A percentile compares a stretch with the other conserved stretches of the same genome.
These are phyloP conservation scores for Myodes glareolus DNA, from an alignment of 2,113 vertebrate species.

Conservation along the genomic window DNA sequence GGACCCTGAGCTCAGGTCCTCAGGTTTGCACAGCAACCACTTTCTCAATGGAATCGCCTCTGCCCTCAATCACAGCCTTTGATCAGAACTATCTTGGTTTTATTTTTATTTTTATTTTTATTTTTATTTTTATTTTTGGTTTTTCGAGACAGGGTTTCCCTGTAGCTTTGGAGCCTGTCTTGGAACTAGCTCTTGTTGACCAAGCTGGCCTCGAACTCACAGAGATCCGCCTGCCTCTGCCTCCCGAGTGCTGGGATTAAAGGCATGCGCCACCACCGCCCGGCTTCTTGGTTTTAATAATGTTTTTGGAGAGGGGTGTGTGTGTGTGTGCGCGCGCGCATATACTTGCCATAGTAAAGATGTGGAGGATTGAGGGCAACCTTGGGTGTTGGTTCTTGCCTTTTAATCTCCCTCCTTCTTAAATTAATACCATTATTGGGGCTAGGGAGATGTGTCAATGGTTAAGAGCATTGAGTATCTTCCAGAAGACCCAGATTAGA, in stretches of 20 bases:
- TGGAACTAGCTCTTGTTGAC: too few species aligned
- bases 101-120: too few species aligned
- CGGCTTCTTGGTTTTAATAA: background rate
- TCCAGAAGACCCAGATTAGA: background rate
- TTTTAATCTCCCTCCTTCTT: background rate
- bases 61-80: background rate
- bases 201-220: too few species aligned
- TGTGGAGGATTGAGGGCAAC: background rate
- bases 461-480: background rate
- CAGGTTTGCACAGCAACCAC: background rate
- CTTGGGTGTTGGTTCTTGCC: background rate
- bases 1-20: background rate
- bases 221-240: too few species aligned
- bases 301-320: background rate
- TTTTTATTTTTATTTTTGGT: too few species aligned
- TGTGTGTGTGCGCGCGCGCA: background rate
- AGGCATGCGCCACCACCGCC: too few species aligned
- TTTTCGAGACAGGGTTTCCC: too few species aligned
- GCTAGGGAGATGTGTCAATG: background rate
- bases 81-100: background rate
- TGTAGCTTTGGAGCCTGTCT: too few species aligned
- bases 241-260: too few species aligned
- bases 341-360: background rate
- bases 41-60: background rate
- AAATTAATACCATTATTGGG: background rate